Evolutionary conservation across 30 jellyfish, hydroid and myxozoan genomes (phyloP), one percentile per base, ranked within the genome.

Genomic region (Hydractinia echinata): DNA sequence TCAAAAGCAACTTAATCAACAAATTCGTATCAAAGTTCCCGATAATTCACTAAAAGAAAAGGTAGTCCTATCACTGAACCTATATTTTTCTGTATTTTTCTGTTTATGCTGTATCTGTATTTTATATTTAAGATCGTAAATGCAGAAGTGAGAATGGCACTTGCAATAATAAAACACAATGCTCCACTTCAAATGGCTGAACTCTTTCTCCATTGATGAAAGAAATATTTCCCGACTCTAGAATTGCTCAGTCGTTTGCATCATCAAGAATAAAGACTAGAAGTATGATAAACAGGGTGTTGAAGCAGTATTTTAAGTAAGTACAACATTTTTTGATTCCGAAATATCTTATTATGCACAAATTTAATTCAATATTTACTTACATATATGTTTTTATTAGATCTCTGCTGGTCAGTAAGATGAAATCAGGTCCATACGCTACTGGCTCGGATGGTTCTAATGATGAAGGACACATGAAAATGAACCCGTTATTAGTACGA

Each of bases 141-240:
- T 58, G 69, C 69, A 13, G 69, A 58, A 58, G 69, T 58, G 15
- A 58, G 19, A 58, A 58, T 13, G 69, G 3, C 69, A 58, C 69
- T 58, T 58, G 69, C 69, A 58, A 58, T 58, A 11, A 16, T 58
- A 13, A 58, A 58, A 58, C 69, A 58, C 19, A 58, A 58, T 58
- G 69, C 69, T n/a, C 68, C 68, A 56, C 10, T 56, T 56, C 68
- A 56, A 56, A 56, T 56, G 68, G 68, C 68, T n/a, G 68, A 56
- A 56, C 68, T 56, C n/a, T 56, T 9, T 56, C 68, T 9, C 68
- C 68, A 56, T 56, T 56, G 68, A n/a, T 56, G n/a, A 56, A 56
- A 56, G 68, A 56, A 56, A 56, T 56, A 56, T 56, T 56, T n/a
- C 68, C 68, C 10, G 68, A 56, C n/a, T 56, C 68, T n/a, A 56